Conservation (phyloP, 2,797 vertebrate species). For the Thripadectes ignobilis region DNA sequence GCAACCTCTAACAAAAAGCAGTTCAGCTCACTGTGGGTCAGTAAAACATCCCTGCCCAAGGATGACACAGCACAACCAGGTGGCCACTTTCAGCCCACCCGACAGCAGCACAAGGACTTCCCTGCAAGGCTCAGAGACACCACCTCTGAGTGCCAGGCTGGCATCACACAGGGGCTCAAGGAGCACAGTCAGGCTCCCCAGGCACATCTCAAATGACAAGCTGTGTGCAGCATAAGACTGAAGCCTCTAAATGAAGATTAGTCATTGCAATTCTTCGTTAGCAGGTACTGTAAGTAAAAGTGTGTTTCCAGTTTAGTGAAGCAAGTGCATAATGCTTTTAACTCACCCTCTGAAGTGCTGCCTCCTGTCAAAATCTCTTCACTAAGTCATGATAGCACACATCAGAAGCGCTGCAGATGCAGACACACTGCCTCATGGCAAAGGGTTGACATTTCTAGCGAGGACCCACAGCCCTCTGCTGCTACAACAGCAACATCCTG, state of each 20-base stretch:
- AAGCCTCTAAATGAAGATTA: neutral
- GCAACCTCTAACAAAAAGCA: neutral
- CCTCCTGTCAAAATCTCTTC: slow-evolving; percentile 16
- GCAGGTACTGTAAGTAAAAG: neutral
- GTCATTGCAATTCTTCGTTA: neutral
- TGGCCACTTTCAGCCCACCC: neutral
- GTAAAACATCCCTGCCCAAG: accelerated
- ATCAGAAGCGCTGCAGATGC: neutral
- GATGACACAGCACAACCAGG: accelerated
- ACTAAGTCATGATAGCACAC: neutral
- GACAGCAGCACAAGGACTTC: neutral
- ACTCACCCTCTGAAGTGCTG: slow-evolving; percentile 30
- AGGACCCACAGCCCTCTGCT: slow-evolving; percentile 3
- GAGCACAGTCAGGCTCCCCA: neutral
- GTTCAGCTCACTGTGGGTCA: neutral
- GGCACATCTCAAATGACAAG: neutral
- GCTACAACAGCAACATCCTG: neutral
- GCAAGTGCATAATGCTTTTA: slow-evolving; percentile 37
- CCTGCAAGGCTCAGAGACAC: neutral
- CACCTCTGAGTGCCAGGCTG: neutral
- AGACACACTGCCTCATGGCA: neutral
- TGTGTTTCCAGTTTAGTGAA: slow-evolving; percentile 27
- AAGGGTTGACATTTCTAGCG: slow-evolving; percentile 7
- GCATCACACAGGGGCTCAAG: neutral
- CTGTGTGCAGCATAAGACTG: neutral